Evolutionary conservation across 2,113 vertebrate genomes (phyloP), one percentile per base, ranked within the genome.

Genomic region (Sphaerodactylus townsendi): DNA sequence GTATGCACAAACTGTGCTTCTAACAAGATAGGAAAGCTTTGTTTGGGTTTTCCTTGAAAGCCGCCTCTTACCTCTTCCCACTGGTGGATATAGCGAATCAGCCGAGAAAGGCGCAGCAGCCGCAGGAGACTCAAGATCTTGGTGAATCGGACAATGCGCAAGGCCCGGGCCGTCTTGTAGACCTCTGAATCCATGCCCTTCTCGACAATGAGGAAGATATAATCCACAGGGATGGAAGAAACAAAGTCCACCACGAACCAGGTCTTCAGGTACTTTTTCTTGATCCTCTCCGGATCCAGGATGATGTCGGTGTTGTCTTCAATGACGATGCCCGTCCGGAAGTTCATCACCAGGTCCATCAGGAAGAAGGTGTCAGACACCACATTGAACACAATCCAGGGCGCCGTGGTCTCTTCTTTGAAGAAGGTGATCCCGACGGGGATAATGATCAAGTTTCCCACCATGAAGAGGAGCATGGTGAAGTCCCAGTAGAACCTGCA

Each of bases 251-350:
- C 99, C 90, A 99, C 96, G 3, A 99, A 99, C 99, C 99, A 99
- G 5, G 97, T 98, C 95, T 98, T 98, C 90, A 99, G 96, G 91
- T 99, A 99, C 87, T 97, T 98, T 94, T 92, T 97, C 96, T 99
- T 99, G 92, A 99, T 99, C 96, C 97, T 97, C 83, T 98, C 97
- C 0, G 99, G 99, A 89, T 99, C 98, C 66, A 99, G 96, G 93
- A 99, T 98, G 94, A 99, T 99, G 89, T 99, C 98, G 0, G 99
- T 99, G 96, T 99, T 99, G 95, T 99, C 99, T 94, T 99, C 99
- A 0, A 98, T 98, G 86, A 99, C 97, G 3, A 99, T 99, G 66
- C 99, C 99, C 0, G 99, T 99, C 83, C 99, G 96, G 96, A 99
- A 99, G 95, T 99, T 99, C 86, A 99, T 97, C 88, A 98, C 98